Evolutionary conservation across 2,888 invertebrate genomes (phyloP).

Genomic region (Rugalucina vietnamica): DNA sequence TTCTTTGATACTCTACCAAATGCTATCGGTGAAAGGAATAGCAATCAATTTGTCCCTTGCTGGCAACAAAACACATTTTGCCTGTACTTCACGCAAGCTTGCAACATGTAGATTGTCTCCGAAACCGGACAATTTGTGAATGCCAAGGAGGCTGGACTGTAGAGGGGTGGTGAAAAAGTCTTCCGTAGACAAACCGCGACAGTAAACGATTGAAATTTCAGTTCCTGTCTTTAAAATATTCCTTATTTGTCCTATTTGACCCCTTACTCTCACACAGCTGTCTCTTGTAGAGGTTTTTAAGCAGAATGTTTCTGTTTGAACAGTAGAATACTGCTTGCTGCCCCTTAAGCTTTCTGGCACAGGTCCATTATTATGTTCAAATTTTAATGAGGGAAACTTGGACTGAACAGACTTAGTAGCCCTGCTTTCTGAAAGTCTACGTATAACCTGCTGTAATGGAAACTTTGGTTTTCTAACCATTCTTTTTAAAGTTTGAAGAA

Average conservation of each 20-base stretch:
- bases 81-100: constrained; percentile 1
- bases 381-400: not conserved
- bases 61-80: constrained; percentile 32
- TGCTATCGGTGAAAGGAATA: too few relatives aligned
- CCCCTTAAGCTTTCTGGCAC: constrained; percentile 8
- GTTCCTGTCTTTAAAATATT: constrained; percentile 5
- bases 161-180: constrained; percentile 9
- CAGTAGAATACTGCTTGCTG: not conserved
- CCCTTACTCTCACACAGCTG: constrained; percentile 12
- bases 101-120: constrained; percentile 10
- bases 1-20: too few relatives aligned
- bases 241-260: constrained; percentile 1
- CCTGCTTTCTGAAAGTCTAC: constrained; percentile 39
- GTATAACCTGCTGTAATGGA: constrained; percentile 41
- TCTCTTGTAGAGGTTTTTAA: constrained; percentile 3
- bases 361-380: constrained; percentile 19
- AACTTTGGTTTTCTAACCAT: constrained; percentile 37
- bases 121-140: constrained; percentile 18
- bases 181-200: not conserved
- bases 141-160: not conserved
- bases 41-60: not conserved
- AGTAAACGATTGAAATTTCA: not conserved
- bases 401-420: not conserved
- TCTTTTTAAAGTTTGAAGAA: constrained; percentile 68
- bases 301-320: not conserved